Base-by-base conservation (phyloP, 2,113 vertebrate species). In the Anarrhichthys ocellatus region DNA sequence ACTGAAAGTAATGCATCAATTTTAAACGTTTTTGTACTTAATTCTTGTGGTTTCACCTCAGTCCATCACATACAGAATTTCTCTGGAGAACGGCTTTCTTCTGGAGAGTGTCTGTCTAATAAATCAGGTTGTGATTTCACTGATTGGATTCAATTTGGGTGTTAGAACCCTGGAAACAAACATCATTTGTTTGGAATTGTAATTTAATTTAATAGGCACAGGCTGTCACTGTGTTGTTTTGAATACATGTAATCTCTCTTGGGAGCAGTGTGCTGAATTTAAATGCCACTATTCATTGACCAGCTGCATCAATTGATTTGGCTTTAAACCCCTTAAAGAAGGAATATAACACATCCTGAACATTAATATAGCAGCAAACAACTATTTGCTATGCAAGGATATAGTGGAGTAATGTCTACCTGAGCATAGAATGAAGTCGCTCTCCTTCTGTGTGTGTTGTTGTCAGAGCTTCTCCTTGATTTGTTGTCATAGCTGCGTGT, bases 271-370 rank as follows among this genome's bases (percentile, higher is more conserved):
- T 58, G 65, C 75, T 86, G 71, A 80, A 87, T 88, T 71, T 24
- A 61, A 88, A 85, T 80, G 64, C 68, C 72, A 67, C 27, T 67
- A 74, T 85, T 84, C 81, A 84, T 75, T 9, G 46, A 65, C 29
- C 68, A 63, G 59, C 84, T 73, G 79, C 75, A 71, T 80, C 5
- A 73, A 79, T 63, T 75, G 52, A 80, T 80, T 75, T 36, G 32
- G 24, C 34, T 73, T 66, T 52, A 68, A 79, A 73, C 54, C 71
- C 42, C 20, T 72, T 42, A 24, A 27, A 58, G 3, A 5, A 52
- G 50, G 10, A 27, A 58, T 24, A 11, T 56, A 58, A 11, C 11
- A 14, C 54, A 58, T 27, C 14, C n/a, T 58, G 20, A 58, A 58
- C 54, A 58, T 58, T 27, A 27, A 58, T 58, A 58, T 58, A 58